A percentile compares a stretch with the other conserved stretches of the same genome.
phyloP scores from a whole-genome alignment of 2,113 vertebrate species.

The Xiphophorus couchianus region DNA sequence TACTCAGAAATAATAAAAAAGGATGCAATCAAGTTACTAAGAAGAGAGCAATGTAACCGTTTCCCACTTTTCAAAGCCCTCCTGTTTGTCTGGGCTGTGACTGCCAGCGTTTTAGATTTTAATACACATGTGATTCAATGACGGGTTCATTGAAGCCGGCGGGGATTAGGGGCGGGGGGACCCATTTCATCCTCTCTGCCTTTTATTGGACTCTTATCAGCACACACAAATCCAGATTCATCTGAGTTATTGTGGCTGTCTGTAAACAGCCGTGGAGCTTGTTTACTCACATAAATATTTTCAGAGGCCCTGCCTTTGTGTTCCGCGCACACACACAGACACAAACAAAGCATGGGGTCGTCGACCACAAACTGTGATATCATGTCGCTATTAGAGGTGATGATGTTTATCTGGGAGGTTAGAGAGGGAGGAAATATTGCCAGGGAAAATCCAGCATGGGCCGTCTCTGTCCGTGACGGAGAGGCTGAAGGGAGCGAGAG shows the following conservation, averaged over 20 bases:
- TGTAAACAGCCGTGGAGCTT: slow-evolving; percentile 11
- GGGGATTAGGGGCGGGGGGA: not conserved
- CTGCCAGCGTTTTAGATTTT: slow-evolving; percentile 43
- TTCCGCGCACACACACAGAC: not conserved
- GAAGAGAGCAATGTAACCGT: not conserved
- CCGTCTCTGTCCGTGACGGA: slow-evolving; percentile 5
- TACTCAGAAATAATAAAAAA: not conserved
- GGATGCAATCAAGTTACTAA: slow-evolving; percentile 11
- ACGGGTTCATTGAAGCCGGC: slow-evolving; percentile 40
- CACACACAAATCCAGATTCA: slow-evolving; percentile 38
- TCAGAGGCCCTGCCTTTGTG: slow-evolving; percentile 5
- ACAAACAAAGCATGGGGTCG: slow-evolving; percentile 14
- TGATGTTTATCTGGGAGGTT: slow-evolving; percentile 48
- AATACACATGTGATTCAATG: slow-evolving; percentile 44
- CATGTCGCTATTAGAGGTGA: slow-evolving; percentile 48
- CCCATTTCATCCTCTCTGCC: slow-evolving; percentile 48
- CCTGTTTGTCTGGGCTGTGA: slow-evolving; percentile 38
- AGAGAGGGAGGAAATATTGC: slow-evolving; percentile 35
- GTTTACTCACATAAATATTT: slow-evolving; percentile 3
- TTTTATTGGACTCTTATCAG: slow-evolving; percentile 51
- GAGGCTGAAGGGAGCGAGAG: slow-evolving; percentile 39
- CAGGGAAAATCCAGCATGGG: slow-evolving; percentile 27
- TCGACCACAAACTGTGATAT: slow-evolving; percentile 43
- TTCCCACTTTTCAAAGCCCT: slow-evolving; percentile 23
- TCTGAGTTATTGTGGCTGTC: slow-evolving; percentile 25